A percentile compares a stretch with the other conserved stretches of the same genome.
Conservation (phyloP, 2,797 vertebrate genomes). For the Pipistrellus pipistrellus region DNA sequence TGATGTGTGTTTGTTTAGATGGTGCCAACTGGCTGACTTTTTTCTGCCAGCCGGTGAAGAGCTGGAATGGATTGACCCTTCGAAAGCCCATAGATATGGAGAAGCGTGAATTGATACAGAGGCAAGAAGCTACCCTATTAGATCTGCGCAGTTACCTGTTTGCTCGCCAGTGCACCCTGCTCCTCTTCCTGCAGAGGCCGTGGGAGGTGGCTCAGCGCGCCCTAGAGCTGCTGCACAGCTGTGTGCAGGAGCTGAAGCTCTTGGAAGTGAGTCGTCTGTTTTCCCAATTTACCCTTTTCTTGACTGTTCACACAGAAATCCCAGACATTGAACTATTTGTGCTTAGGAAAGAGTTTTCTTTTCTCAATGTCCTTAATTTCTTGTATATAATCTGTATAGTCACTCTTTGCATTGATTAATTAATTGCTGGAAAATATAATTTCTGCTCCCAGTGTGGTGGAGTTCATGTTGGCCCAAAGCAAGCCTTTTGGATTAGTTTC, state of each 20-base stretch:
- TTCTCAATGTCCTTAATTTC: not conserved
- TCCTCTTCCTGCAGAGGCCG: conserved; percentile 97
- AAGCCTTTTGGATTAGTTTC: not conserved
- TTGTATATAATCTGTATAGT: not conserved
- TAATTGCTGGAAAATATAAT: not conserved
- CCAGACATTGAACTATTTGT: not conserved
- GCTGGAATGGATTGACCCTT: conserved; percentile 96
- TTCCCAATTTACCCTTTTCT: not conserved
- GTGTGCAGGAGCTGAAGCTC: conserved; percentile 96
- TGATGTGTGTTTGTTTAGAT: conserved; percentile 90
- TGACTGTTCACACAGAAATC: not conserved
- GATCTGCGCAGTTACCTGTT: conserved; percentile 98
- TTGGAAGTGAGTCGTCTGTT: conserved; percentile 92
- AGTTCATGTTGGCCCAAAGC: not conserved
- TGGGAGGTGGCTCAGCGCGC: conserved; percentile 98
- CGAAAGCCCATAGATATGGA: conserved; percentile 99
- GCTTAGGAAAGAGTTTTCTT: not conserved
- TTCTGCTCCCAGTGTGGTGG: not conserved
- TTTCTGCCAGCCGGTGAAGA: conserved; percentile 96
- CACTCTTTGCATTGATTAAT: not conserved
- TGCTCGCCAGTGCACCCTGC: conserved; percentile 97
- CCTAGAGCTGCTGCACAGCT: conserved; percentile 97
- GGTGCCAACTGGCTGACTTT: conserved; percentile 98
- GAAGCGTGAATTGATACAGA: conserved; percentile 96
- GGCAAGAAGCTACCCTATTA: conserved; percentile 94